Conservation (phyloP, 2,888 invertebrate species). For the Melinopterus prodromus region DNA sequence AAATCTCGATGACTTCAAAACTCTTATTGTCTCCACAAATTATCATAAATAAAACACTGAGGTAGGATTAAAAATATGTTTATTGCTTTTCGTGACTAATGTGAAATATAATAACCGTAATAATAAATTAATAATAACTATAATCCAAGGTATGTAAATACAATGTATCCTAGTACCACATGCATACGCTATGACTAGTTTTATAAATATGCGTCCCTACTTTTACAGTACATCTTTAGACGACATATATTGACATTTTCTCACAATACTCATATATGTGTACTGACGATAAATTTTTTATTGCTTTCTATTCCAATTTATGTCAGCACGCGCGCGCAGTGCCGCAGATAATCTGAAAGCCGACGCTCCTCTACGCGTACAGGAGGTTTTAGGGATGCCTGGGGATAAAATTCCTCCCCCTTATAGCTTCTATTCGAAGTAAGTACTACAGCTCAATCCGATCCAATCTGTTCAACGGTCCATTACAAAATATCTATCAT, state of each 20-base stretch:
- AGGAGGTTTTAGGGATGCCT: slow-evolving; percentile 10
- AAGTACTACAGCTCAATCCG: slow-evolving; percentile 8
- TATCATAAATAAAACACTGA: slow-evolving; percentile 40
- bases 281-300: slow-evolving; percentile 44
- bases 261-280: slow-evolving; percentile 7
- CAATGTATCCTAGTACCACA: slow-evolving; percentile 51
- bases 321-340: slow-evolving; percentile 33
- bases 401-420: slow-evolving; percentile 18
- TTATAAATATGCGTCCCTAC: slow-evolving; percentile 45
- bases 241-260: slow-evolving; percentile 24
- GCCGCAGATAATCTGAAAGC: slow-evolving; percentile 15
- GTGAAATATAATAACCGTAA: slow-evolving; percentile 53
- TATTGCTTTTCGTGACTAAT: slow-evolving; percentile 60
- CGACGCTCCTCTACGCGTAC: slow-evolving; percentile 21
- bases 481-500: background rate
- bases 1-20: background rate
- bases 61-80: slow-evolving; percentile 59
- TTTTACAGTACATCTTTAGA: slow-evolving; percentile 33
- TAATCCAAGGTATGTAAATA: slow-evolving; percentile 29
- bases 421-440: background rate
- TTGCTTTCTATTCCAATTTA: slow-evolving; percentile 53
- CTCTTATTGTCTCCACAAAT: background rate
- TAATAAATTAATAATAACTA: slow-evolving; percentile 36
- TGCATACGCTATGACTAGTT: slow-evolving; percentile 58
- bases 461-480: background rate